A percentile compares a stretch with the other conserved stretches of the same genome.
These are phyloP conservation scores for Drosophila erecta DNA, from an alignment of 1,140 invertebrate species.

Conservation along the genomic window DNA sequence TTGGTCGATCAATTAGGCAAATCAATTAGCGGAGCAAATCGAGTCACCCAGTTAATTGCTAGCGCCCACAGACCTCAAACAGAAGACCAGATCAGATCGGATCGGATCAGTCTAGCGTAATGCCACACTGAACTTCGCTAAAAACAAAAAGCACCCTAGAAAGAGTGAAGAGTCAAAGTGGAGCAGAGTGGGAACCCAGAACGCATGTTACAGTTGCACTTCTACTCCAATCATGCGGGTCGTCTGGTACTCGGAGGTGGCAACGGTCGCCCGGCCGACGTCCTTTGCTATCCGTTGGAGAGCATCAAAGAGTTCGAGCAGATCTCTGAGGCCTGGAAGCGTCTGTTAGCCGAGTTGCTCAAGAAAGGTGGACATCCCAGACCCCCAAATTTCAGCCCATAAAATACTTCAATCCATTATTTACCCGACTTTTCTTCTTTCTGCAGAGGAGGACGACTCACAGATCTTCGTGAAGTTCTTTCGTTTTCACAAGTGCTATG, in stretches of 20 bases:
- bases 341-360: conserved; percentile 89
- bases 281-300: conserved; percentile 89
- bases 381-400: neutral
- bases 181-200: conserved; percentile 13
- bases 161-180: conserved; percentile 18
- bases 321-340: conserved; percentile 90
- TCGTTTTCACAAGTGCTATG: conserved; percentile 99
- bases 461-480: conserved; percentile 99
- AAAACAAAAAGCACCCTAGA: neutral
- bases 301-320: conserved; percentile 94
- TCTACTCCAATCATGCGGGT: conserved; percentile 90
- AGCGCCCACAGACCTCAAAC: conserved; percentile 36
- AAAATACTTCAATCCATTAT: neutral
- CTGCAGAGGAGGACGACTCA: conserved; percentile 98
- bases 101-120: conserved; percentile 32
- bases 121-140: conserved; percentile 24
- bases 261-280: conserved; percentile 59
- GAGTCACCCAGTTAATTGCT: conserved; percentile 53
- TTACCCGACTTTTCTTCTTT: conserved; percentile 6
- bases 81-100: conserved; percentile 44
- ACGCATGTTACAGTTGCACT: conserved; percentile 91
- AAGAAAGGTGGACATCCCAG: conserved; percentile 87
- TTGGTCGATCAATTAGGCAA: conserved; percentile 39
- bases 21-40: conserved; percentile 40
- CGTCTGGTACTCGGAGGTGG: conserved; percentile 85